phyloP scores from a whole-genome alignment of 1,140 invertebrate genomes.

The Cherax quadricarinatus region DNA sequence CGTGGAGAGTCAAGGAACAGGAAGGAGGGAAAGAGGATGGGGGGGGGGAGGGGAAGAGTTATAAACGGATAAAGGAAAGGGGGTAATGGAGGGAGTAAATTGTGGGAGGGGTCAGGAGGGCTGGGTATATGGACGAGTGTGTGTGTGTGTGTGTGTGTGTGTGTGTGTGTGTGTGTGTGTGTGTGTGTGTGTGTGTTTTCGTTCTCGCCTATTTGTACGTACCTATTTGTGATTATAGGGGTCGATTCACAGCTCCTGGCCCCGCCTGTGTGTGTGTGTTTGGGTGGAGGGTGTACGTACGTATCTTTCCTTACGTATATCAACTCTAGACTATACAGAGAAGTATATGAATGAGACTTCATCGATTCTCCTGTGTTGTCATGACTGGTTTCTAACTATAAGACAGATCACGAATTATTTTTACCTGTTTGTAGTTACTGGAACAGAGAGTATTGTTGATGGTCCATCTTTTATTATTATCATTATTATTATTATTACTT shows the following conservation, averaged over 20 bases:
- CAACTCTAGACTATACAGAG: too few species aligned
- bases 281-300: not conserved
- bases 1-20: not conserved
- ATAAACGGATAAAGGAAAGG: not conserved
- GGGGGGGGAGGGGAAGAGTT: not conserved
- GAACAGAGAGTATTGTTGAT: too few species aligned
- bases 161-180: conserved; percentile 36
- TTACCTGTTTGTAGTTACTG: too few species aligned
- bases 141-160: conserved; percentile 14
- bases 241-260: too few species aligned
- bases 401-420: too few species aligned
- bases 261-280: conserved; percentile 3
- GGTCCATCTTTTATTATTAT: too few species aligned
- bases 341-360: too few species aligned
- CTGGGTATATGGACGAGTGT: not conserved
- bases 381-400: too few species aligned
- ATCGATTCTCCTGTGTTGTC: too few species aligned
- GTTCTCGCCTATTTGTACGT: not conserved
- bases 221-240: too few species aligned
- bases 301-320: too few species aligned
- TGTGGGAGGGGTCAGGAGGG: not conserved
- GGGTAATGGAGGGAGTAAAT: not conserved
- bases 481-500: too few species aligned
- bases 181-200: conserved; percentile 20
- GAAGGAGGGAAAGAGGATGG: not conserved